These are phyloP conservation scores for Stomorhina lunata DNA, from an alignment of 2,888 invertebrate genomes.

Conservation along the genomic window DNA sequence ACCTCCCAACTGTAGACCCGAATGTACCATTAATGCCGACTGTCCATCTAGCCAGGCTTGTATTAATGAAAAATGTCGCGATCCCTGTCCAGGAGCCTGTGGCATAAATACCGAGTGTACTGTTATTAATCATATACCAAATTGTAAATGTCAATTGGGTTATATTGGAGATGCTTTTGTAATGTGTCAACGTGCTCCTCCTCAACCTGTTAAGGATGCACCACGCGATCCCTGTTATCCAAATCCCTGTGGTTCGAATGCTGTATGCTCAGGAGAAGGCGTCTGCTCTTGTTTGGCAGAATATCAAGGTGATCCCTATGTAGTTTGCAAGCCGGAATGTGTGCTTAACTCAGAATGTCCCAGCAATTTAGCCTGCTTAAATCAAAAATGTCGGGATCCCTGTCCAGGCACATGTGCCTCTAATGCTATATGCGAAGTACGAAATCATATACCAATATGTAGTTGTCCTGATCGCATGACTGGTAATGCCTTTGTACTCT, in stretches of 20 bases:
- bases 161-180: conserved; percentile 88
- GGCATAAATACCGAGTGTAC: conserved; percentile 84
- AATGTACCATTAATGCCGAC: conserved; percentile 87
- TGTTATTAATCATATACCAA: conserved; percentile 87
- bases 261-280: conserved; percentile 84
- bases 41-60: conserved; percentile 89
- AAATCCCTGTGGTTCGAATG: conserved; percentile 90
- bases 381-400: conserved; percentile 86
- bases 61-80: conserved; percentile 87
- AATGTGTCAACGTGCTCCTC: conserved; percentile 79
- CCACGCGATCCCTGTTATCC: conserved; percentile 83
- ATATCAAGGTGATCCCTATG: conserved; percentile 87
- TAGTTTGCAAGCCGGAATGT: conserved; percentile 86
- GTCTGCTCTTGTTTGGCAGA: conserved; percentile 85
- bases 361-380: conserved; percentile 84
- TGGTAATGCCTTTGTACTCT: conserved; percentile 87
- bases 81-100: conserved; percentile 91
- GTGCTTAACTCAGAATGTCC: conserved; percentile 85
- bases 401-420: conserved; percentile 86
- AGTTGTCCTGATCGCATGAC: conserved; percentile 85
- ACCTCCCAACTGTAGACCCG: conserved; percentile 86
- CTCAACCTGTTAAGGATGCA: conserved; percentile 72
- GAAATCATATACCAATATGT: conserved; percentile 87
- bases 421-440: conserved; percentile 86
- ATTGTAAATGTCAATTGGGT: conserved; percentile 86